Percentiles rank a stretch among this genome's conserved stretches.
phyloP scores from a whole-genome alignment of 2,113 vertebrate genomes.

The Chiloscyllium plagiosum region DNA sequence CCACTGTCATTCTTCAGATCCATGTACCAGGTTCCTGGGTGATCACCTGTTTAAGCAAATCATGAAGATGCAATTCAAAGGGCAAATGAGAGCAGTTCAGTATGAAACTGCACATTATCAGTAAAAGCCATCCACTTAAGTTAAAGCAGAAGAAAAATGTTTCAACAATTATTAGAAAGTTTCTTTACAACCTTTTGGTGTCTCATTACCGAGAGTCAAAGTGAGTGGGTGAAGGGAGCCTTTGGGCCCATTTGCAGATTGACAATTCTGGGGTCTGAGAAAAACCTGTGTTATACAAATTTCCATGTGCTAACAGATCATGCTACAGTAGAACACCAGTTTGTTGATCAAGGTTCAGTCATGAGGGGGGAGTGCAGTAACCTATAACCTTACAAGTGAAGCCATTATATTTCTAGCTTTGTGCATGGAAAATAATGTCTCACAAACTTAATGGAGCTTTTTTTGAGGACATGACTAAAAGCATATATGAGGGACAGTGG shows the following conservation, averaged over 20 bases:
- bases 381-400: neutral
- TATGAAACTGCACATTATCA: neutral
- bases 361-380: neutral
- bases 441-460: too few species aligned
- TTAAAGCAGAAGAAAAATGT: neutral
- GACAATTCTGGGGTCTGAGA: neutral
- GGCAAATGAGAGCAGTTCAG: neutral
- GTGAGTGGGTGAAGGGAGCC: neutral
- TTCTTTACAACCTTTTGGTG: neutral
- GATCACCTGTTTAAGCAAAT: slow-evolving; percentile 60
- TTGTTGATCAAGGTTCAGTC: neutral
- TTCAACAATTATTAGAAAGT: neutral
- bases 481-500: too few species aligned
- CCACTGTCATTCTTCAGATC: slow-evolving; percentile 77
- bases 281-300: neutral
- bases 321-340: neutral
- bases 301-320: neutral
- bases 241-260: neutral
- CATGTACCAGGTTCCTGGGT: slow-evolving; percentile 77
- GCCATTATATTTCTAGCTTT: too few species aligned
- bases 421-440: too few species aligned
- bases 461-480: too few species aligned
- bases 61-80: neutral
- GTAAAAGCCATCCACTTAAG: neutral
- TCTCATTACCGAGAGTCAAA: neutral